Conservation (phyloP, 2,797 vertebrate genomes). For the Lagocephalus sceleratus region DNA sequence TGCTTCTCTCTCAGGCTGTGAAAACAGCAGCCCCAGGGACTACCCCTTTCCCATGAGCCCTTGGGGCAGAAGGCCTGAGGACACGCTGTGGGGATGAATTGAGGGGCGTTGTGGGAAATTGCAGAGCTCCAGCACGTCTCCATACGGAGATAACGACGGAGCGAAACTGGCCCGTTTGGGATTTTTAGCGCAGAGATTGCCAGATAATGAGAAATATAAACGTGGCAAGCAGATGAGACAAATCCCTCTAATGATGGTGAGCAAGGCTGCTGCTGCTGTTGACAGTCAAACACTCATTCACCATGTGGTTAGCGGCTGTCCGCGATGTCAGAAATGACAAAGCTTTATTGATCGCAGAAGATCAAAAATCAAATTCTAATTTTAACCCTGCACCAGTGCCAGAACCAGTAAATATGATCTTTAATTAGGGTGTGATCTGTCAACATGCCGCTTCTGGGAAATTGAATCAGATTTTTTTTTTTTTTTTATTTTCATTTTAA, state of each 20-base stretch:
- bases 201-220: slow-evolving; percentile 28
- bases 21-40: slow-evolving; percentile 68
- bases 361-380: background rate
- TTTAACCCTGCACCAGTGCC: background rate
- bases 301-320: background rate
- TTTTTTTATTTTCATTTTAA: too few species aligned
- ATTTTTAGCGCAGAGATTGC: slow-evolving; percentile 46
- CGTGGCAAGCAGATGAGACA: slow-evolving; percentile 8
- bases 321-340: background rate
- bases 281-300: background rate
- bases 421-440: too few species aligned
- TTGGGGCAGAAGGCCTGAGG: slow-evolving; percentile 71
- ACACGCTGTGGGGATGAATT: slow-evolving; percentile 58
- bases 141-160: slow-evolving; percentile 50
- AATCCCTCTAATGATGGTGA: background rate
- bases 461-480: too few species aligned
- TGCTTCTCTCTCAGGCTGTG: slow-evolving; percentile 65
- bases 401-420: too few species aligned
- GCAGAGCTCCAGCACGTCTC: slow-evolving; percentile 31
- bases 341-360: background rate
- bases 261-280: background rate
- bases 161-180: slow-evolving; percentile 48
- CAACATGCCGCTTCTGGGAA: too few species aligned
- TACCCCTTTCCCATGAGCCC: slow-evolving; percentile 70
- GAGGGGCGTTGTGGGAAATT: slow-evolving; percentile 34